A percentile compares a stretch with the other conserved stretches of the same genome.
phyloP scores from a whole-genome alignment of 2,888 invertebrate genomes.

The Venustoraphidia nigricollis region DNA sequence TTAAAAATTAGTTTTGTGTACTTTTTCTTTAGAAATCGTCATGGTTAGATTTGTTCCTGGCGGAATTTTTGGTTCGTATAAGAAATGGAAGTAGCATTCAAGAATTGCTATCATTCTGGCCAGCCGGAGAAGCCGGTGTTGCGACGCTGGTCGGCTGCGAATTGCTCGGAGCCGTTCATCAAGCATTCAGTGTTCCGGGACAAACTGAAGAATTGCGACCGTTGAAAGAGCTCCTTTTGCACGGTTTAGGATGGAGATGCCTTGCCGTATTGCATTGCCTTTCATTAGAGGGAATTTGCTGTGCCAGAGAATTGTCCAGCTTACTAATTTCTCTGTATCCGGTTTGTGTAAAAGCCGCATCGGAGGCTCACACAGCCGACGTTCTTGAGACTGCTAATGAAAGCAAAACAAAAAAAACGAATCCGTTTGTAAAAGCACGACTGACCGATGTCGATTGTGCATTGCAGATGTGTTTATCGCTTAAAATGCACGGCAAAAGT shows the following conservation, averaged over 20 bases:
- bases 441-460: constrained; percentile 3
- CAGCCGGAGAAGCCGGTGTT: constrained; percentile 28
- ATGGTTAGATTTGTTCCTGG: constrained; percentile 48
- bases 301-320: constrained; percentile 42
- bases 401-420: neutral
- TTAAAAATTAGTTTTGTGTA: neutral
- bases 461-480: neutral
- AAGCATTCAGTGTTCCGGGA: constrained; percentile 2
- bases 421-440: neutral
- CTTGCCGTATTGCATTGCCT: constrained; percentile 38
- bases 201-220: constrained; percentile 11
- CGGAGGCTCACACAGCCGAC: neutral
- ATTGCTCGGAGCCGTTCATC: constrained; percentile 43
- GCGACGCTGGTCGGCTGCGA: constrained; percentile 47
- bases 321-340: constrained; percentile 38
- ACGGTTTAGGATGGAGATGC: constrained; percentile 45
- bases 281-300: constrained; percentile 42
- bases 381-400: neutral
- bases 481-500: neutral
- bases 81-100: constrained; percentile 39
- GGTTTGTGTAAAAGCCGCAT: constrained; percentile 16
- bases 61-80: constrained; percentile 41
- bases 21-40: constrained; percentile 39
- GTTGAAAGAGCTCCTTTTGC: constrained; percentile 36
- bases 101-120: constrained; percentile 37